Base-by-base conservation (phyloP, 37 sponge, comb jelly and placozoan species). In the Theonella swinhoei region DNA sequence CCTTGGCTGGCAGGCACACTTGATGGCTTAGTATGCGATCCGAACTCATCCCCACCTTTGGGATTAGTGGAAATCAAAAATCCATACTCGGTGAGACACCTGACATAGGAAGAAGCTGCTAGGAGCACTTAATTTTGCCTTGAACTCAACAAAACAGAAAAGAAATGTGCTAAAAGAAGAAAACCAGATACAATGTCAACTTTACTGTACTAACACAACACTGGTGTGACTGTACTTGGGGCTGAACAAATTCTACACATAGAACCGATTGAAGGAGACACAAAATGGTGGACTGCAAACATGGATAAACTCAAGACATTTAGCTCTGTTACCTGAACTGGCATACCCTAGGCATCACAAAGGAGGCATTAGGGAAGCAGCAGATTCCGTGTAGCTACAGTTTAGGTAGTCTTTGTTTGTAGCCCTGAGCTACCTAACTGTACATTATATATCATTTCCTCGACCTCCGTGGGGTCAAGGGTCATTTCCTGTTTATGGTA, bases 291-390 rank as follows among this genome's bases (percentile, higher is more conserved):
- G 40, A 8, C 25, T 3, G 32, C 33, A 28, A 14, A 39, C 3
- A 35, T 78, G 34, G 65, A 33, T 58, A 61, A 61, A 3, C 31
- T 78, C 2, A 61, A 39, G 22, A n/a, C n/a, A n/a, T n/a, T n/a
- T n/a, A n/a, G 70, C 28, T 7, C 8, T 68, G 14, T 28, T 80
- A 25, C 69, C 81, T 33, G 69, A 80, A 68, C 70, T 72, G 59
- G 81, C 88, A 67, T 74, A 54, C 40, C 81, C 88, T 42, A 26
- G 74, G 2, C 67, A 77, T 34, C 62, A 37, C 65, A 32, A 58
- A 25, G 88, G 81, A 31, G 63, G 67, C 17, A 87, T 87, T 33
- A 22, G 80, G 65, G 88, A 87, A 64, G 81, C 72, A 59, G 14
- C 83, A 17, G 32, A n/a, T n/a, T n/a, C n/a, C n/a, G n/a, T n/a